These are phyloP conservation scores for Microctonus aethiopoides DNA, from an alignment of 2,888 invertebrate genomes.

Conservation along the genomic window DNA sequence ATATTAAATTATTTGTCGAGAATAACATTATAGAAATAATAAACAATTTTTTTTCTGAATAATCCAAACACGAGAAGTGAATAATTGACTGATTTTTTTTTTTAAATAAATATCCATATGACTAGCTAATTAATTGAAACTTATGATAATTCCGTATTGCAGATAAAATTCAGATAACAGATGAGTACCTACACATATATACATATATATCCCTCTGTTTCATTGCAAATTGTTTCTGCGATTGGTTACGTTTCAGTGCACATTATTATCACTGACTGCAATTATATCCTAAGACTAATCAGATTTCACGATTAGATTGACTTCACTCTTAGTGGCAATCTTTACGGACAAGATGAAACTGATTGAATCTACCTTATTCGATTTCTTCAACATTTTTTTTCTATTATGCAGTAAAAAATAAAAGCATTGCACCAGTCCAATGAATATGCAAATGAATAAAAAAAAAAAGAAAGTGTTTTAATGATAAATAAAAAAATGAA, in stretches of 20 bases:
- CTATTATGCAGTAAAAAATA: not conserved
- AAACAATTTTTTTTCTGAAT: conserved; percentile 22
- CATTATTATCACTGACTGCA: conserved; percentile 12
- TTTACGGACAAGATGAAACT: not conserved
- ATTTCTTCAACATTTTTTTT: not conserved
- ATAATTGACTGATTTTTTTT: not conserved
- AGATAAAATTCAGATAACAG: not conserved
- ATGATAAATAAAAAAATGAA: not conserved
- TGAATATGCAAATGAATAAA: conserved; percentile 5
- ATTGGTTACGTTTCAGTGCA: conserved; percentile 1
- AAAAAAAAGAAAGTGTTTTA: not conserved
- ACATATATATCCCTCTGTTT: not conserved
- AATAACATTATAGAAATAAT: not conserved
- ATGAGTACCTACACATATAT: not conserved
- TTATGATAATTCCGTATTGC: not conserved
- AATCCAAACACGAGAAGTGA: too few species aligned
- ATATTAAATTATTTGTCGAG: not conserved
- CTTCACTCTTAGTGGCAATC: not conserved
- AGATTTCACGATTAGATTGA: conserved; percentile 15
- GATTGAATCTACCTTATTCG: not conserved
- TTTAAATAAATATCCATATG: not conserved
- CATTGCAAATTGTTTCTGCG: not conserved
- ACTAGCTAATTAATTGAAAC: not conserved
- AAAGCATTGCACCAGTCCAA: not conserved
- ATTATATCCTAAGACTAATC: conserved; percentile 13